phyloP scores from a whole-genome alignment of 2,113 vertebrate genomes.

The Osmerus eperlanus region DNA sequence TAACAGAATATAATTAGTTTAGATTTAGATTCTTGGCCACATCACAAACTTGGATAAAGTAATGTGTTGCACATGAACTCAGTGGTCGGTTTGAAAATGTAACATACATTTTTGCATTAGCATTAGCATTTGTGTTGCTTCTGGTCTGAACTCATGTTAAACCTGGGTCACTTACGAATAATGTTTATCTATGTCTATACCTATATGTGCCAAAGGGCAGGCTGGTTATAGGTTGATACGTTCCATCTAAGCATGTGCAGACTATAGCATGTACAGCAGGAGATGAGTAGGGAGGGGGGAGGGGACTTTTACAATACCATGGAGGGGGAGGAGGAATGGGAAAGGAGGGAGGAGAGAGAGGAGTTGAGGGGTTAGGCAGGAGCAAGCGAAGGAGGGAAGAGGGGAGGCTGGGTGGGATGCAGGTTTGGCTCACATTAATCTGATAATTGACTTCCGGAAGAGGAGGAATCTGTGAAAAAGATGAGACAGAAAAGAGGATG shows the following conservation, averaged over 20 bases:
- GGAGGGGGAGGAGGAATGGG: neutral
- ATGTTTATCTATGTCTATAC: neutral
- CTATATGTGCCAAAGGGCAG: neutral
- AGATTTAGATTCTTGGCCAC: no score
- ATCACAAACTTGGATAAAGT: no score
- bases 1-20: no score
- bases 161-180: no score
- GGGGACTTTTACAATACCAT: no score
- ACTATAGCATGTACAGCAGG: neutral
- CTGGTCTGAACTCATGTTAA: no score
- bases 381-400: neutral
- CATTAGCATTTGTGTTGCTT: no score
- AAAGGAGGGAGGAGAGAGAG: neutral
- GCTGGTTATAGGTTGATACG: neutral
- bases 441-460: constrained; percentile 58
- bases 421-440: constrained; percentile 54
- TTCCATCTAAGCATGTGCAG: neutral
- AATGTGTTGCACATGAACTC: no score
- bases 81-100: no score
- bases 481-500: constrained; percentile 21
- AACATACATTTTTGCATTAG: no score
- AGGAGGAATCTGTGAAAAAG: constrained; percentile 36
- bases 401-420: constrained; percentile 4
- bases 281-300: neutral
- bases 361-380: neutral